Evolutionary conservation across 1,140 invertebrate genomes (phyloP).

Genomic region (Neelides sp.): DNA sequence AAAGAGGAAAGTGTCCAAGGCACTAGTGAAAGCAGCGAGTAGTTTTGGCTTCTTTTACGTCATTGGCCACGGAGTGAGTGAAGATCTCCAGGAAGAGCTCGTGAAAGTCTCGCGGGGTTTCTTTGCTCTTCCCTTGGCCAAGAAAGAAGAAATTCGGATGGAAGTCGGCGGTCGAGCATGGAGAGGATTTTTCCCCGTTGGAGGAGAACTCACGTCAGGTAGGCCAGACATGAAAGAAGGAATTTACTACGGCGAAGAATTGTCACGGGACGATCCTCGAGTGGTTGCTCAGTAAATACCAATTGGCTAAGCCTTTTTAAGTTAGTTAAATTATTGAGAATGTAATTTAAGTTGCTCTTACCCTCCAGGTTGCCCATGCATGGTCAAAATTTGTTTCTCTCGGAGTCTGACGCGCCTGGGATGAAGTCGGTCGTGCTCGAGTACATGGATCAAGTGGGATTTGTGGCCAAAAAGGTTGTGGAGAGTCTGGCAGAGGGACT

Average conservation of each 20-base stretch:
- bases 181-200: constrained; percentile 20
- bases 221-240: constrained; percentile 23
- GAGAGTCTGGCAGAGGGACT: constrained; percentile 11
- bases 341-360: no score
- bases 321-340: no score
- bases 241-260: constrained; percentile 22
- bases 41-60: constrained; percentile 25
- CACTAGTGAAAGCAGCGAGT: constrained; percentile 11
- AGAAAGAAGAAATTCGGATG: constrained; percentile 16
- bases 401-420: constrained; percentile 1
- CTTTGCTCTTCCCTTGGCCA: constrained; percentile 7
- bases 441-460: constrained; percentile 6
- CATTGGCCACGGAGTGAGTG: constrained; percentile 9
- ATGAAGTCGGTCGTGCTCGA: constrained; percentile 9
- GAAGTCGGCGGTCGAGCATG: constrained; percentile 10
- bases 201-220: constrained; percentile 19
- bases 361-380: constrained; percentile 19
- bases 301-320: no score
- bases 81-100: constrained; percentile 4
- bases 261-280: constrained; percentile 8
- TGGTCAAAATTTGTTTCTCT: constrained; percentile 20
- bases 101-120: constrained; percentile 12
- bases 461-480: constrained; percentile 15
- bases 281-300: constrained; percentile 7
- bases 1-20: constrained; percentile 7